Evolutionary conservation across 2,888 invertebrate species (phyloP), one percentile per base, ranked within the genome.

Genomic region (Meghimatium bilineatum): DNA sequence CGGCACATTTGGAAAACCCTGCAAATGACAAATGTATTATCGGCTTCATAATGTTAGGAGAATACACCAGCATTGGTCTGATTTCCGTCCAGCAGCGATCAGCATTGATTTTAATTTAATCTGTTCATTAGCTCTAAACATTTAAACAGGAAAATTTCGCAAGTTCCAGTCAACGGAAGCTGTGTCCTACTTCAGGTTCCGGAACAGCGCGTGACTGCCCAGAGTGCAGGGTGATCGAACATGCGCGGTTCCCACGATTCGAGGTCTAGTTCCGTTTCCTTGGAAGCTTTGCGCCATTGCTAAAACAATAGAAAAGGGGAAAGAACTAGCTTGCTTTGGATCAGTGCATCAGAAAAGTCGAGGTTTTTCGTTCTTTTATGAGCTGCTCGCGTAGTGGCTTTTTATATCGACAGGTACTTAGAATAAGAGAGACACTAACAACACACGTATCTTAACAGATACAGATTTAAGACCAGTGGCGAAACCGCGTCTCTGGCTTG

Each of bases 221-320:
- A 72, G 52, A 71, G 52, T 78, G 78, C 78, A 38, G 63, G 26
- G 38, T 60, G 71, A 49, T 71, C 20, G 78, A 78, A 78, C 83
- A 83, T 60, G 83, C 83, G 83, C 78, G 49, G 5, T 83, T 83
- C 83, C 83, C 83, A 83, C 83, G 83, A 56, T 83, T 44, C 78
- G 44, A 78, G 83, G 26, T 63, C 72, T 77, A 36, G 52, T 77
- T 82, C 69, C 77, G 83, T 38, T 78, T 78, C 76, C 76, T 1
- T 36, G 20, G 26, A 49, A 49, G 71, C 32, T n/a, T 52, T 69
- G 49, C 78, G 38, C 49, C 66, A 78, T 20, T 29, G 14, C 20
- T n/a, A 26, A 26, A 44, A 34, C 36, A 78, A 78, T 67, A 77
- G 14, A 29, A 44, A 20, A 0, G 49, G 66, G 44, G 32, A 38